Conservation (phyloP, 2,888 invertebrate genomes). For the Rhopalosiphum nymphaeae region DNA sequence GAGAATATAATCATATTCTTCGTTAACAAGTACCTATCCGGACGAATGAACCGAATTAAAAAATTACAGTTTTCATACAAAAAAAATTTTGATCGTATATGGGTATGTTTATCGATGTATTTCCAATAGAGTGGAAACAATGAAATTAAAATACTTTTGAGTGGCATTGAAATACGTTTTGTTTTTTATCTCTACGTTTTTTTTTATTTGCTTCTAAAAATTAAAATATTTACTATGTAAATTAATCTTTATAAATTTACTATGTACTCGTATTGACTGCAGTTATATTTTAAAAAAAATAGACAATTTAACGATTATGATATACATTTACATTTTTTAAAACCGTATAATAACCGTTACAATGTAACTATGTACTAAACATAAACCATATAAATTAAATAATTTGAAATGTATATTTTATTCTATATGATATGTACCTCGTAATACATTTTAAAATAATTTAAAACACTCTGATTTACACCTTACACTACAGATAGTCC, state of each 20-base stretch:
- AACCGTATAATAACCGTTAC: background rate
- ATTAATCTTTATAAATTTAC: no score
- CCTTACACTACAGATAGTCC: background rate
- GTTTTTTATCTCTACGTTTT: background rate
- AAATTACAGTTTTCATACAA: background rate
- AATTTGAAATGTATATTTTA: background rate
- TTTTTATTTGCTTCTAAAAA: background rate
- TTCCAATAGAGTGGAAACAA: conserved; percentile 36
- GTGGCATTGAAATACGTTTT: background rate
- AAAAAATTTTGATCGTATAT: background rate
- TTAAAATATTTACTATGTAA: background rate
- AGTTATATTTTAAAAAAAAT: background rate
- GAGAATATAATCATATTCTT: conserved; percentile 13
- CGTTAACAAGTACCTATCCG: conserved; percentile 46
- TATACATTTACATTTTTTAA: background rate
- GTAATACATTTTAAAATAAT: background rate
- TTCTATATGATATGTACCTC: no score
- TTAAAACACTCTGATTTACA: background rate
- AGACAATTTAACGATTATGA: background rate
- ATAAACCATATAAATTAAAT: background rate
- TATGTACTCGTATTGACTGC: background rate
- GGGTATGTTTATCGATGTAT: conserved; percentile 15
- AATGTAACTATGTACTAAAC: background rate
- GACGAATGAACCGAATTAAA: conserved; percentile 45
- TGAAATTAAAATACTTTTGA: conserved; percentile 26